phyloP scores from a whole-genome alignment of 2,888 invertebrate species.

The Lasioglossum marginatum region DNA sequence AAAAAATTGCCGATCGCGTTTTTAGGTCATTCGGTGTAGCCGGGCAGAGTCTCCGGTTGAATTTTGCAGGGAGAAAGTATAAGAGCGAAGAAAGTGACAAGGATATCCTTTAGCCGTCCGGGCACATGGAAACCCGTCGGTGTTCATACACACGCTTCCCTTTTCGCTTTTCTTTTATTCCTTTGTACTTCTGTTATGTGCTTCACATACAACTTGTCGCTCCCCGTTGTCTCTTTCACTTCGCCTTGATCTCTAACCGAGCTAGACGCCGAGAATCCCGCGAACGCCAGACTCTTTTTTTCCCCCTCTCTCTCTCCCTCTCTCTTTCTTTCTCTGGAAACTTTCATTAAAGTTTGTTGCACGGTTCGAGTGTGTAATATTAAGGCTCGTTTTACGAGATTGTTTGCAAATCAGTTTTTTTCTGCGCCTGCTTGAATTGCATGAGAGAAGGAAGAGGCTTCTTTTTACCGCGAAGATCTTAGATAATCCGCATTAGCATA shows the following conservation, averaged over 20 bases:
- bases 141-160: slow-evolving; percentile 26
- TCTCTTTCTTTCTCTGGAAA: not conserved
- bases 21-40: not conserved
- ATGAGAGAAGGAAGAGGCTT: slow-evolving; percentile 24
- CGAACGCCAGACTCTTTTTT: not conserved
- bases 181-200: slow-evolving; percentile 39
- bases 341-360: slow-evolving; percentile 33
- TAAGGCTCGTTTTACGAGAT: slow-evolving; percentile 27
- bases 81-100: slow-evolving; percentile 54
- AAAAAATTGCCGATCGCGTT: not conserved
- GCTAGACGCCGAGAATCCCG: slow-evolving; percentile 19
- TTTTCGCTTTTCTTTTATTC: slow-evolving; percentile 33
- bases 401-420: slow-evolving; percentile 29
- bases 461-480: slow-evolving; percentile 26
- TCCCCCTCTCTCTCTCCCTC: not conserved
- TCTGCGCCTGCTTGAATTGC: slow-evolving; percentile 30
- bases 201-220: slow-evolving; percentile 47
- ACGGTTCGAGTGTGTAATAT: slow-evolving; percentile 16
- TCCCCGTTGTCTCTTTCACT: slow-evolving; percentile 58
- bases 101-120: slow-evolving; percentile 46
- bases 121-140: slow-evolving; percentile 42
- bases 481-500: slow-evolving; percentile 20
- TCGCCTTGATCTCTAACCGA: slow-evolving; percentile 47
- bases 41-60: slow-evolving; percentile 30
- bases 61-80: slow-evolving; percentile 52